Evolutionary conservation across 2,797 vertebrate species (phyloP).

Genomic region (Mormyrops attenuatus): DNA sequence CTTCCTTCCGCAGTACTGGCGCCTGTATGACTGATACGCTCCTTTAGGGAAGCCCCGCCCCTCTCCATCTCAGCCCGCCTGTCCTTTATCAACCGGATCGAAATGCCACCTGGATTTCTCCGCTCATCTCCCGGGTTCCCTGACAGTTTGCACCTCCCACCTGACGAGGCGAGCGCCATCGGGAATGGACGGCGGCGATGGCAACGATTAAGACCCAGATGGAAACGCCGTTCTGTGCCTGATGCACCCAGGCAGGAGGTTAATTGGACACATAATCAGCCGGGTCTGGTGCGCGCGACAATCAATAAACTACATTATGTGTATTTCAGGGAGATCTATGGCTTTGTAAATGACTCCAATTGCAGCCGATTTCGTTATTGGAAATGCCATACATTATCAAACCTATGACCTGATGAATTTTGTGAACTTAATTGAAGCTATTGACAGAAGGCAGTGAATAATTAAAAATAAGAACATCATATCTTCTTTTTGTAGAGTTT

Average conservation of each 20-base stretch:
- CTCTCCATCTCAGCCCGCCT: background rate
- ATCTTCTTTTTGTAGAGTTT: background rate
- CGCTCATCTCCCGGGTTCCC: background rate
- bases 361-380: background rate
- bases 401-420: background rate
- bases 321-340: background rate
- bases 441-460: background rate
- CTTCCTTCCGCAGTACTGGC: background rate
- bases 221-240: background rate
- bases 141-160: background rate
- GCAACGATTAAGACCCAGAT: background rate
- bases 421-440: background rate
- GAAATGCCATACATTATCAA: background rate
- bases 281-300: background rate
- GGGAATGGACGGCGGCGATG: background rate
- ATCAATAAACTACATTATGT: conserved; percentile 17
- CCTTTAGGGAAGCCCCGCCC: background rate
- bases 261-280: conserved; percentile 16
- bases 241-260: background rate
- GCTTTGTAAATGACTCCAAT: background rate
- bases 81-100: background rate
- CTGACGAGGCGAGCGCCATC: background rate
- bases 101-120: background rate
- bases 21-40: background rate
- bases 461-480: background rate